Evolutionary conservation across 2,888 invertebrate species (phyloP).

Genomic region (Dicranocentrus wangi): DNA sequence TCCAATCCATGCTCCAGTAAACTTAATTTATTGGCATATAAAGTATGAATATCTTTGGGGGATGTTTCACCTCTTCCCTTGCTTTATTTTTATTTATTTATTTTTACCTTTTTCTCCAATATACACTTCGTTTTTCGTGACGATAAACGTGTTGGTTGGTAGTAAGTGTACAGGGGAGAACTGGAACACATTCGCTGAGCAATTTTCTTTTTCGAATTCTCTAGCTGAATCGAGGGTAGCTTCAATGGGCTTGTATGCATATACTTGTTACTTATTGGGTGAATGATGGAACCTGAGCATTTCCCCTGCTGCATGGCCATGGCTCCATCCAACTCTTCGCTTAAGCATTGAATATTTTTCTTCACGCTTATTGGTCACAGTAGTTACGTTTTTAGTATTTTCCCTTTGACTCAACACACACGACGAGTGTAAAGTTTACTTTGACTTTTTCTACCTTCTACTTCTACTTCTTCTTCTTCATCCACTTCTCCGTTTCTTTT

Average conservation of each 20-base stretch:
- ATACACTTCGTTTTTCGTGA: conserved; percentile 20
- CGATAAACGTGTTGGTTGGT: conserved; percentile 1
- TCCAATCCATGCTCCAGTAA: conserved; percentile 60
- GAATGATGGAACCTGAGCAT: not conserved
- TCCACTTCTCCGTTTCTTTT: not conserved
- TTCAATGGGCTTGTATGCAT: not conserved
- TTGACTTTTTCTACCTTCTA: conserved; percentile 2
- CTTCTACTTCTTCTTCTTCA: not conserved
- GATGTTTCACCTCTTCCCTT: conserved; percentile 8
- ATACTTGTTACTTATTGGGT: not conserved
- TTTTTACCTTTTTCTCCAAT: conserved; percentile 17
- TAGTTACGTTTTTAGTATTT: conserved; percentile 5
- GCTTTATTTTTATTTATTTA: conserved; percentile 14
- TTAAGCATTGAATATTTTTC: conserved; percentile 40
- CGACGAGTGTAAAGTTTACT: conserved; percentile 15
- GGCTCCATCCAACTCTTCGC: not conserved
- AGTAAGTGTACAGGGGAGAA: too few relatives aligned
- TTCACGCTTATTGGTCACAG: conserved; percentile 54
- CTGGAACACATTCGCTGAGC: conserved; percentile 37
- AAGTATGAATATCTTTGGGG: conserved; percentile 26
- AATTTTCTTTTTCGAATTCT: conserved; percentile 33
- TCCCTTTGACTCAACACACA: conserved; percentile 4
- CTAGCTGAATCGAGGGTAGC: not conserved
- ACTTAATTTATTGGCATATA: conserved; percentile 61
- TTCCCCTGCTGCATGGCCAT: not conserved